phyloP scores from a whole-genome alignment of 2,113 vertebrate species.

The Grammomys dolichurus region DNA sequence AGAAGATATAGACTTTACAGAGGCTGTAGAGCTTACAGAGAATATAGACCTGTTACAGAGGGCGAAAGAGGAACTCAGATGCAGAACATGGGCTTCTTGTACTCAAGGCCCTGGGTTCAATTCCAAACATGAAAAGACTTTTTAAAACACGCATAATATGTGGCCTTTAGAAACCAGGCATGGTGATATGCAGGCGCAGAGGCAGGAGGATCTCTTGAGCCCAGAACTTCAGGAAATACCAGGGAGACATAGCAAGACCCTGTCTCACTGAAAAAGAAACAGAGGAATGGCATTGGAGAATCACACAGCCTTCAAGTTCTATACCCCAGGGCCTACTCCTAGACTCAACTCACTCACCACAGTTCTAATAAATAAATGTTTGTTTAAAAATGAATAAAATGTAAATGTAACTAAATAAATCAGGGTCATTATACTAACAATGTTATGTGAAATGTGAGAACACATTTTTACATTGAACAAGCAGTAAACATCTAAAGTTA shows the following conservation, averaged over 20 bases:
- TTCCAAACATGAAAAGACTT: not conserved
- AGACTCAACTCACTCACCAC: not conserved
- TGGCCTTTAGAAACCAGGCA: not conserved
- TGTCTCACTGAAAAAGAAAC: not conserved
- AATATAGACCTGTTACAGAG: not conserved
- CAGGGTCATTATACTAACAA: not conserved
- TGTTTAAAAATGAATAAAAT: conserved; percentile 47
- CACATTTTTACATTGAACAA: not conserved
- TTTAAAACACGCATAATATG: not conserved
- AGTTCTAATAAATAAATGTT: not conserved
- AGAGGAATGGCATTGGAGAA: not conserved
- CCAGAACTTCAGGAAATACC: not conserved
- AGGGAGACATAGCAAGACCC: not conserved
- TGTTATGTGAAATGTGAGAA: not conserved
- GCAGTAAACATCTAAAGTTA: not conserved
- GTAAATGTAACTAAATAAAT: conserved; percentile 51
- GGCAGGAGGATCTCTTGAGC: not conserved
- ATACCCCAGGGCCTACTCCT: not conserved
- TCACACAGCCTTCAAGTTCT: not conserved
- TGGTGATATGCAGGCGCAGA: not conserved
- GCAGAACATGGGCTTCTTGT: not conserved
- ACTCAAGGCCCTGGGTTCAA: not conserved
- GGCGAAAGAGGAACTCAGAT: too few species aligned
- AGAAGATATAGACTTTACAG: too few species aligned
- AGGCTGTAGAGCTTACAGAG: too few species aligned